These are phyloP conservation scores for Talpa occidentalis DNA, from an alignment of 2,113 vertebrate species.

Conservation along the genomic window DNA sequence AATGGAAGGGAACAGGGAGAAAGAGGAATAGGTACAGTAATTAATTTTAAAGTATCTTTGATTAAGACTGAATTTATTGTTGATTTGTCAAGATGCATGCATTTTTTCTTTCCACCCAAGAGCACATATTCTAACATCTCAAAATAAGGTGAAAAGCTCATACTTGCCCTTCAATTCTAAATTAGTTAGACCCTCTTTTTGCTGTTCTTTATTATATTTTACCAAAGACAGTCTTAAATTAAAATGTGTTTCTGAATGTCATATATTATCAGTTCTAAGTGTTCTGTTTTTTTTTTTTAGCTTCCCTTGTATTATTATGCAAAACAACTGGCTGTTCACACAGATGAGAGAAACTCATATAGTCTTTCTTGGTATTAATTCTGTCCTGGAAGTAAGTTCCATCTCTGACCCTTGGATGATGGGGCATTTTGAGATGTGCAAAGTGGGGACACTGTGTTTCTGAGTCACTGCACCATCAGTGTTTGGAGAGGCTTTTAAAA, in stretches of 20 bases:
- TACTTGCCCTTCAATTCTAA: slow-evolving; percentile 66
- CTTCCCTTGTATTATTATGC: neutral
- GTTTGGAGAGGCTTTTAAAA: neutral
- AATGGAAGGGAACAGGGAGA: slow-evolving; percentile 68
- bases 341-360: neutral
- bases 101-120: neutral
- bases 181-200: slow-evolving; percentile 59
- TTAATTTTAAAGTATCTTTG: slow-evolving; percentile 76
- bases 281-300: neutral
- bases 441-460: fast-evolving
- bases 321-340: neutral
- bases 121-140: neutral
- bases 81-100: slow-evolving; percentile 50
- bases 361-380: slow-evolving; percentile 5
- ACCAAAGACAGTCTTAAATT: slow-evolving; percentile 61
- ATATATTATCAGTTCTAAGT: neutral
- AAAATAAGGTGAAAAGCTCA: slow-evolving; percentile 26
- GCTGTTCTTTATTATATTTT: slow-evolving; percentile 57
- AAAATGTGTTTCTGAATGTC: neutral
- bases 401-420: neutral
- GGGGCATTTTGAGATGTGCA: neutral
- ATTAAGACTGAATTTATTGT: slow-evolving; percentile 79
- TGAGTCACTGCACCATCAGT: neutral
- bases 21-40: slow-evolving; percentile 70
- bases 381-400: neutral